These are phyloP conservation scores for Clunio marinus DNA, from an alignment of 2,888 invertebrate genomes.

Conservation along the genomic window DNA sequence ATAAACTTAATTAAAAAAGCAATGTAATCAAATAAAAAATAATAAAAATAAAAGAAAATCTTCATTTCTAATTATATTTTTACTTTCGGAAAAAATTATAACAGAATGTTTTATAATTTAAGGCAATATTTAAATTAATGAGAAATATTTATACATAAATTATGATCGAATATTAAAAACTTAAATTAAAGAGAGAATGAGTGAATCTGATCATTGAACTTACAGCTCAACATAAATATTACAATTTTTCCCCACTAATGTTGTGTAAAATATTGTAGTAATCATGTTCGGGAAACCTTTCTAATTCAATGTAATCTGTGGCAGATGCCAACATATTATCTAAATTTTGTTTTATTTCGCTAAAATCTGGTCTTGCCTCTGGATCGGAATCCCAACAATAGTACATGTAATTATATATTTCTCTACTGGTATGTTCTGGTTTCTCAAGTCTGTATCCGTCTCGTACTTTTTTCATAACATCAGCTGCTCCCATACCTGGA, in stretches of 20 bases:
- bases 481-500: conserved; percentile 85
- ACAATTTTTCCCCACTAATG: conserved; percentile 77
- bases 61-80: no score
- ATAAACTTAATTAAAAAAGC: conserved; percentile 3
- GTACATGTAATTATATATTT: conserved; percentile 91
- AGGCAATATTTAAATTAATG: not conserved
- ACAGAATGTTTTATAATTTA: not conserved
- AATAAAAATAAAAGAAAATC: not conserved
- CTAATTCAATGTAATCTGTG: conserved; percentile 89
- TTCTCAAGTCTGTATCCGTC: conserved; percentile 88
- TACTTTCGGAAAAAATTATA: not conserved
- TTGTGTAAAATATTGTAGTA: conserved; percentile 77
- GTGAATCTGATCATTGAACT: not conserved
- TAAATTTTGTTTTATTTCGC: conserved; percentile 72
- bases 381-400: conserved; percentile 91
- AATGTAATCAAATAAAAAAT: conserved; percentile 7
- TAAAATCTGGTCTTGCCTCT: conserved; percentile 76
- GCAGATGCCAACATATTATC: conserved; percentile 83
- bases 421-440: conserved; percentile 88
- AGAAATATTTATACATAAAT: not conserved
- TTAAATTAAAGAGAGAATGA: not conserved
- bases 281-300: conserved; percentile 87
- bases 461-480: conserved; percentile 83
- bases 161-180: not conserved
- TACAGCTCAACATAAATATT: conserved; percentile 42